A percentile compares a stretch with the other conserved stretches of the same genome.
These are phyloP conservation scores for Nasonia vitripennis DNA, from an alignment of 1,140 invertebrate species.

Conservation along the genomic window DNA sequence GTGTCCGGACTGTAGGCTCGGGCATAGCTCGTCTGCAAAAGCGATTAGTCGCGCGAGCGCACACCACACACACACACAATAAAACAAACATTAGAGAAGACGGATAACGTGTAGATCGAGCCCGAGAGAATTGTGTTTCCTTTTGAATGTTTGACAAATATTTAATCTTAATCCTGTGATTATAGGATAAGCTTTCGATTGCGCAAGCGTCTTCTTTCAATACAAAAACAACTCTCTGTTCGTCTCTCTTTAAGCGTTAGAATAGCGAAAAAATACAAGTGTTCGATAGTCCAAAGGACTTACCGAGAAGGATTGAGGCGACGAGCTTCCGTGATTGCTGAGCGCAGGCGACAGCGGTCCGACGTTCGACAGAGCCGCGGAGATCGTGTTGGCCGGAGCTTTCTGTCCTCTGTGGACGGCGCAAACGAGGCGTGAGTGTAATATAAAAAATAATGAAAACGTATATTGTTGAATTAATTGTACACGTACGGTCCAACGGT, in stretches of 20 bases:
- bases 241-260: neutral
- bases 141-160: neutral
- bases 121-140: neutral
- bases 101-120: neutral
- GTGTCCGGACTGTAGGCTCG: conserved; percentile 59
- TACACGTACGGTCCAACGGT: conserved; percentile 87
- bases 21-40: conserved; percentile 68
- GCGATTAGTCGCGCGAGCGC: conserved; percentile 66
- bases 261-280: neutral
- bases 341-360: conserved; percentile 76
- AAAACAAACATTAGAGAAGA: neutral
- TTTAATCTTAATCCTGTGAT: no score
- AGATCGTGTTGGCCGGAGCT: conserved; percentile 80
- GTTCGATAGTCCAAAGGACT: conserved; percentile 52
- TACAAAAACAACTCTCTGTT: neutral
- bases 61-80: conserved; percentile 49
- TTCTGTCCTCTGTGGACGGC: conserved; percentile 76
- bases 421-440: neutral
- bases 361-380: conserved; percentile 78
- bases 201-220: neutral
- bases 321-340: conserved; percentile 68
- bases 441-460: neutral
- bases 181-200: neutral
- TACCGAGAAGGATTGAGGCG: conserved; percentile 71
- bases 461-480: conserved; percentile 1